phyloP scores from a whole-genome alignment of 2,797 vertebrate genomes.

The Eulemur mongoz region DNA sequence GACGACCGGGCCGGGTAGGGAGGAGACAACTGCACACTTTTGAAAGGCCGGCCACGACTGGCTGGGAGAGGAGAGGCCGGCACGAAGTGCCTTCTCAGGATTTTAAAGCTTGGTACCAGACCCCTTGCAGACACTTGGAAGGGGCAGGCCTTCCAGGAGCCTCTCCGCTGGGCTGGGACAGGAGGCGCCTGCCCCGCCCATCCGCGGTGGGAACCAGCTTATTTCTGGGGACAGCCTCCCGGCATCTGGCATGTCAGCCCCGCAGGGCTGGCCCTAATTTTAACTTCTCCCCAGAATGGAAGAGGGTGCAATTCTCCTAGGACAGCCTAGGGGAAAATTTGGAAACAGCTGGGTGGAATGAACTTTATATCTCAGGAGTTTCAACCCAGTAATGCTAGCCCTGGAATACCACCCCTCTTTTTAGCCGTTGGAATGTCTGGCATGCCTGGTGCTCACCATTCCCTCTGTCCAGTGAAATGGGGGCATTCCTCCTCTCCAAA shows the following conservation, averaged over 20 bases:
- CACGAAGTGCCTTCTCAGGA: background rate
- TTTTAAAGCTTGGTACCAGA: slow-evolving; percentile 56
- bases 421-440: slow-evolving; percentile 58
- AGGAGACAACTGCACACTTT: slow-evolving; percentile 52
- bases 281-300: slow-evolving; percentile 58
- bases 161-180: background rate
- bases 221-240: slow-evolving; percentile 65
- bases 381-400: background rate
- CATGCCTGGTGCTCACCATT: slow-evolving; percentile 63
- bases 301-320: slow-evolving; percentile 28
- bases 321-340: slow-evolving; percentile 28
- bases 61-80: slow-evolving; percentile 25
- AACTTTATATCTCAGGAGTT: background rate
- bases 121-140: slow-evolving; percentile 20
- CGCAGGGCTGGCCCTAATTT: slow-evolving; percentile 54
- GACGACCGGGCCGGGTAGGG: slow-evolving; percentile 37
- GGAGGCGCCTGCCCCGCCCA: slow-evolving; percentile 42
- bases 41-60: background rate
- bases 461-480: background rate
- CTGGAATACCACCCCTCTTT: background rate
- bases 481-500: slow-evolving; percentile 61
- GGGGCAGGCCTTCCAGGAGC: slow-evolving; percentile 41
- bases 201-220: slow-evolving; percentile 60
- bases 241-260: slow-evolving; percentile 45
- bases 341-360: slow-evolving; percentile 1